Conservation (phyloP, 2,797 vertebrate genomes). For the Pangasius larnaudii region DNA sequence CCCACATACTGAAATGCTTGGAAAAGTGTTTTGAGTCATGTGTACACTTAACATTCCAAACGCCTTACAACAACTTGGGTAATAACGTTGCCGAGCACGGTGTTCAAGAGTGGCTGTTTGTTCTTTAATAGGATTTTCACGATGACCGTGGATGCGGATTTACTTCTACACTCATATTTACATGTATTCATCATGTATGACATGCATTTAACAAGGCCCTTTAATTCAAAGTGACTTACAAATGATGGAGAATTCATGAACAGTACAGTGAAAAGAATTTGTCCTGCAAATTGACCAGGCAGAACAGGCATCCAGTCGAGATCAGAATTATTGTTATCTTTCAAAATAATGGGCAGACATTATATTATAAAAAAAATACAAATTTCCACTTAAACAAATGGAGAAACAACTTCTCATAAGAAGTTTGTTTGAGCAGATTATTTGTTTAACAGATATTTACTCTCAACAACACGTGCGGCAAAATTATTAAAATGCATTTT, state of each 20-base stretch:
- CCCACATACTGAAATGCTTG: constrained; percentile 30
- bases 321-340: not conserved
- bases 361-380: not conserved
- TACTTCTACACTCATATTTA: not conserved
- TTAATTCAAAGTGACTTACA: not conserved
- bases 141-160: not conserved
- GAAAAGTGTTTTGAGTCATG: constrained; percentile 2
- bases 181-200: not conserved
- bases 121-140: constrained; percentile 8
- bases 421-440: not conserved
- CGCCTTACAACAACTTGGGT: constrained; percentile 8
- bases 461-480: not conserved
- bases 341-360: not conserved
- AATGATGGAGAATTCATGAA: not conserved
- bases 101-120: constrained; percentile 19
- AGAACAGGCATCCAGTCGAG: not conserved
- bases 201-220: not conserved
- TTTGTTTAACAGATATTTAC: not conserved
- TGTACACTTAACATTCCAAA: constrained; percentile 31
- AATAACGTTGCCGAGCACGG: not conserved
- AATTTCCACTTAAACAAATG: not conserved
- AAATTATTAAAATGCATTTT: not conserved
- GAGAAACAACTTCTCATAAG: not conserved
- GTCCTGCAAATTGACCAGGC: no score
- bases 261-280: not conserved